phyloP scores from a whole-genome alignment of 2,888 invertebrate genomes.

The Acanthosepion lycidas region DNA sequence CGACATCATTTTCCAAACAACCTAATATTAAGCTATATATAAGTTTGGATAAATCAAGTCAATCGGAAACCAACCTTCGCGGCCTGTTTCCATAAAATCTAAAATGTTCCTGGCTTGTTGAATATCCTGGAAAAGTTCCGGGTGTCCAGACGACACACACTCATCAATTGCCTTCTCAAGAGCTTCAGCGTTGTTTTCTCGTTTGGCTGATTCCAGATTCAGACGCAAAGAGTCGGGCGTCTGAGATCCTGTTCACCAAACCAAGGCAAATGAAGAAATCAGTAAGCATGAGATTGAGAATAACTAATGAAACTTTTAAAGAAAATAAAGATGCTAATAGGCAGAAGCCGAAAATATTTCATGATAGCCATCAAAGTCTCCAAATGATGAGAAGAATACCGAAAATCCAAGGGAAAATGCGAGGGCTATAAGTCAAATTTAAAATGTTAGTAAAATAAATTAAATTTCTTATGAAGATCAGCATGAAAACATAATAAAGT shows the following conservation, averaged over 20 bases:
- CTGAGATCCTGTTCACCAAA: neutral
- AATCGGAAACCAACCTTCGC: neutral
- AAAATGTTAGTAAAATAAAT: neutral
- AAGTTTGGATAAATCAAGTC: neutral
- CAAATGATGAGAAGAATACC: neutral
- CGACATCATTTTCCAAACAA: neutral
- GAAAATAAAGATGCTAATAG: neutral
- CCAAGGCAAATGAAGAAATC: neutral
- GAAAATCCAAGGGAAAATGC: neutral
- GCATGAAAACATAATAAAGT: neutral
- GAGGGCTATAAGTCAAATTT: neutral
- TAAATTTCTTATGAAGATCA: neutral
- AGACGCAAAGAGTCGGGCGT: neutral
- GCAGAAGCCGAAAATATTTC: neutral
- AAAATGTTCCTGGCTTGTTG: slow-evolving; percentile 41
- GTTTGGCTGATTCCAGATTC: neutral
- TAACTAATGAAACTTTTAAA: neutral
- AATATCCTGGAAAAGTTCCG: neutral
- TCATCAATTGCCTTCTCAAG: neutral
- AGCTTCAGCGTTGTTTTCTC: neutral
- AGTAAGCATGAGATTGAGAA: neutral
- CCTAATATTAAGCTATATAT: neutral
- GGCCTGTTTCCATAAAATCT: neutral
- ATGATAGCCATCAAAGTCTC: neutral
- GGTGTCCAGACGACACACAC: neutral